Conservation (phyloP, 2,888 invertebrate genomes). For the Ptychoptera albimana region DNA sequence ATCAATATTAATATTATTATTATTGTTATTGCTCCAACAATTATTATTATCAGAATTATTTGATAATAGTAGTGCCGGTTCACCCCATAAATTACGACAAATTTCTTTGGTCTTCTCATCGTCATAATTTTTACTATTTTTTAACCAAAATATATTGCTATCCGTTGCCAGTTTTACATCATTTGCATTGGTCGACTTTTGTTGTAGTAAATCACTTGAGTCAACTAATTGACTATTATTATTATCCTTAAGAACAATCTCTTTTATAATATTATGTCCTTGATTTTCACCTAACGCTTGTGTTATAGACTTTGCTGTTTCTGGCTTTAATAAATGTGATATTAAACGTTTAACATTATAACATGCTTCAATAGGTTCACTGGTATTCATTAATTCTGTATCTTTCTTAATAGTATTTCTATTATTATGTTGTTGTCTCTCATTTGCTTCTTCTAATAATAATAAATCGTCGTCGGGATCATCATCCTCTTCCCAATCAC, state of each 20-base stretch:
- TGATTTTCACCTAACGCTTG: constrained; percentile 11
- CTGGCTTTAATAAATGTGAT: constrained; percentile 19
- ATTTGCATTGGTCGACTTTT: too few relatives aligned
- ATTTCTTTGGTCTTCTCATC: too few relatives aligned
- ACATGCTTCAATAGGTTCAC: constrained; percentile 14
- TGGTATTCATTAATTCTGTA: not conserved
- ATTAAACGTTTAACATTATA: constrained; percentile 21
- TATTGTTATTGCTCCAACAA: not conserved
- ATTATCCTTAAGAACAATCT: constrained; percentile 1
- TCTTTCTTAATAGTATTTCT: constrained; percentile 1
- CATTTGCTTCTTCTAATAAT: too few relatives aligned
- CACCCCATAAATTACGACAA: too few relatives aligned
- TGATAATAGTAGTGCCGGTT: not conserved
- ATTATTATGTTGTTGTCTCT: not conserved
- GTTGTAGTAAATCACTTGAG: too few relatives aligned
- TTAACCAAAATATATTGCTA: too few relatives aligned
- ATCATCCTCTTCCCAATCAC: constrained; percentile 10
- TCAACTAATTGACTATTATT: too few relatives aligned
- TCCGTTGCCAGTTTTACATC: too few relatives aligned
- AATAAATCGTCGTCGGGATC: constrained; percentile 9
- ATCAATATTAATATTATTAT: constrained; percentile 4
- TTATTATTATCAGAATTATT: not conserved
- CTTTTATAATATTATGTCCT: constrained; percentile 7
- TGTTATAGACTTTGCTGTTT: constrained; percentile 17
- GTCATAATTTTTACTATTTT: too few relatives aligned